Evolutionary conservation across 1,140 invertebrate species (phyloP), one percentile per base, ranked within the genome.

Genomic region (Drosophila ironensis): DNA sequence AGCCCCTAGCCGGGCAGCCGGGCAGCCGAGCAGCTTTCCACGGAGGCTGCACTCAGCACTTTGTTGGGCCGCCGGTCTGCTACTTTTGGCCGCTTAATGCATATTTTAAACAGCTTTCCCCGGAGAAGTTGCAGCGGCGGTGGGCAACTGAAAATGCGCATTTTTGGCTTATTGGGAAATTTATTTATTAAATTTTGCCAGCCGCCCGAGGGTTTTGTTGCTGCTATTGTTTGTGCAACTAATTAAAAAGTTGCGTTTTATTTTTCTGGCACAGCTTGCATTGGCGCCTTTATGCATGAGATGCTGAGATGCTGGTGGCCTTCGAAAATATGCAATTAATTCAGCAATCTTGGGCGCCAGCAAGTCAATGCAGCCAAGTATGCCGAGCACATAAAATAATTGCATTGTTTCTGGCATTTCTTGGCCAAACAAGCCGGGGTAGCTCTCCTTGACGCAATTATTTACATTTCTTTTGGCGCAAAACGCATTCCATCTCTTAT

Each of bases 121-220:
- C 47, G 67, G 25, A n/a, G n/a, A n/a, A n/a, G n/a, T n/a, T n/a
- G n/a, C 22, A 33, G 51, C 30, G 56, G 38, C 59, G 27, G 46
- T 44, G 28, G 50, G 54, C 50, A 35, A 37, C 52, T 47, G 68
- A 42, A 54, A 59, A 50, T 42, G 42, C 52, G 66, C 74, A 86
- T 68, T 75, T 84, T 86, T 75, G 80, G 80, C 56, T 86, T 87
- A 84, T 84, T 86, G 80, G 42, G 48, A 84, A 80, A 84, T 80
- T 84, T 84, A 86, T 84, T 86, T 86, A 84, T 84, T 86, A 86
- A 84, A 86, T 86, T 86, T 61, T 52, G 46, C 48, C 47, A 20
- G 22, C 53, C 30, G 64, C 45, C 22, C 30, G 41, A 33, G 66
- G 46, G 27, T 57, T 22, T 51, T 61, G 28, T 41, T 53, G 17